Percentiles rank a stretch among this genome's conserved stretches.
Conservation (phyloP, 1,140 invertebrate species). For the Heliconius hermathena region DNA sequence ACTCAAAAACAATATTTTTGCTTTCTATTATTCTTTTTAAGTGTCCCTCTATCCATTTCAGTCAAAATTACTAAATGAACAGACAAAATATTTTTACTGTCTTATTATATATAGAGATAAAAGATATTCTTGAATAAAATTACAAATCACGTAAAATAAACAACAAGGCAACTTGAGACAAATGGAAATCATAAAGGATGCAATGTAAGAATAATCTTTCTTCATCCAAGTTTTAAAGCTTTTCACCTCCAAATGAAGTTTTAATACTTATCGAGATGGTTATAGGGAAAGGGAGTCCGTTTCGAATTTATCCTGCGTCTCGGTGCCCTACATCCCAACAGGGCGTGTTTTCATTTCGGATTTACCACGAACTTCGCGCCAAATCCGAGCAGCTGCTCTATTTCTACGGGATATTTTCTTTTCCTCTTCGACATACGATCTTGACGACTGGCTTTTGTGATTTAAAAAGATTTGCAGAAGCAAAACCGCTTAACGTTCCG, state of each 20-base stretch:
- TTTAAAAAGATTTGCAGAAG: slow-evolving; percentile 78
- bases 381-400: slow-evolving; percentile 71
- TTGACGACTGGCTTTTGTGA: slow-evolving; percentile 78
- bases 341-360: slow-evolving; percentile 77
- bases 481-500: slow-evolving; percentile 69
- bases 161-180: background rate
- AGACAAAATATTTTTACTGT: too few species aligned
- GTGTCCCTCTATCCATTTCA: too few species aligned
- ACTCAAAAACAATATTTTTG: too few species aligned
- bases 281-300: slow-evolving; percentile 69
- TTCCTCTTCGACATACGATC: slow-evolving; percentile 74
- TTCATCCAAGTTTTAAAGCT: slow-evolving; percentile 64
- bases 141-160: background rate
- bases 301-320: slow-evolving; percentile 71
- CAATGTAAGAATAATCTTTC: slow-evolving; percentile 52
- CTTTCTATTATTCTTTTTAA: too few species aligned
- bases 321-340: slow-evolving; percentile 66
- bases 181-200: slow-evolving; percentile 5
- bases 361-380: slow-evolving; percentile 72
- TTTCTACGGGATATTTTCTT: slow-evolving; percentile 77
- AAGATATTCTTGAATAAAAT: too few species aligned
- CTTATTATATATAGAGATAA: too few species aligned
- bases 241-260: slow-evolving; percentile 68
- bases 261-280: slow-evolving; percentile 77
- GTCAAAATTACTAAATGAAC: too few species aligned